Conservation (phyloP, 1,140 invertebrate species). For the Drosophila lowei region DNA sequence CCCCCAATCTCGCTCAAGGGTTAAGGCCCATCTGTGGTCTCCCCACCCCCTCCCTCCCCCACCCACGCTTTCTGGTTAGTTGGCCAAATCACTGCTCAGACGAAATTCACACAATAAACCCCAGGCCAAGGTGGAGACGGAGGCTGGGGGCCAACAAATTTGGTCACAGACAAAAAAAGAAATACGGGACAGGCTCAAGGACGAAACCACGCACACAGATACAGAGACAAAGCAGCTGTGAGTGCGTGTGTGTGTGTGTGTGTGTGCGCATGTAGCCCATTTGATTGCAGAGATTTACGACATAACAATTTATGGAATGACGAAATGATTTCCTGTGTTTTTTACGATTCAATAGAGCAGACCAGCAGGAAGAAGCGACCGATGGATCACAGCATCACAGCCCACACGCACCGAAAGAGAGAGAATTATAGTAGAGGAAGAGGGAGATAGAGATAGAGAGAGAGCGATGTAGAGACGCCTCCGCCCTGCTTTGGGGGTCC, state of each 20-base stretch:
- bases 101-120: conserved; percentile 59
- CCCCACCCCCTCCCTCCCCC: too few relatives aligned
- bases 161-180: conserved; percentile 12
- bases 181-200: conserved; percentile 55
- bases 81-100: conserved; percentile 64
- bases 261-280: conserved; percentile 57
- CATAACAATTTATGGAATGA: conserved; percentile 82
- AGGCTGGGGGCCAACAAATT: not conserved
- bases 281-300: conserved; percentile 80
- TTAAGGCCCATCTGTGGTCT: too few relatives aligned
- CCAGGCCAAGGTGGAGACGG: conserved; percentile 31
- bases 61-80: conserved; percentile 42
- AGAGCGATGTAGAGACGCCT: not conserved
- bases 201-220: conserved; percentile 32
- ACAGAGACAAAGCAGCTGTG: conserved; percentile 24
- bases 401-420: too few relatives aligned
- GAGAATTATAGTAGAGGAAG: not conserved
- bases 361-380: too few relatives aligned
- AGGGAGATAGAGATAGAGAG: not conserved
- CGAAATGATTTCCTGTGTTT: conserved; percentile 81
- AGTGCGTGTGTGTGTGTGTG: conserved; percentile 23
- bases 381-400: conserved; percentile 1
- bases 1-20: too few relatives aligned
- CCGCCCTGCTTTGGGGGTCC: conserved; percentile 8
- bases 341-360: conserved; percentile 40